These are phyloP conservation scores for Oophaga pumilio DNA, from an alignment of 2,113 vertebrate genomes.

Conservation along the genomic window DNA sequence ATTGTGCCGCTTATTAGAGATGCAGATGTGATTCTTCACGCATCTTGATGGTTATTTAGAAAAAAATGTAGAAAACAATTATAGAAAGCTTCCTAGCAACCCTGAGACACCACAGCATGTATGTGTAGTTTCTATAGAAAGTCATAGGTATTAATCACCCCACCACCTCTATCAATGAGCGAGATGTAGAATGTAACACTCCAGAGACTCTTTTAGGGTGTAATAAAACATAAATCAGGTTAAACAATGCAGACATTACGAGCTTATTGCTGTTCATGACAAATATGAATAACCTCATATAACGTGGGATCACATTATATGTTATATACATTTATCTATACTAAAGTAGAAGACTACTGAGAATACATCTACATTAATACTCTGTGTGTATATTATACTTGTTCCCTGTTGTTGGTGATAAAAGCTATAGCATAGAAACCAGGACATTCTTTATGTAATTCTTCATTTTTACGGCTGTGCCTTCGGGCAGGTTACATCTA, in stretches of 20 bases:
- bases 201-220: background rate
- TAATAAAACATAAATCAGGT: background rate
- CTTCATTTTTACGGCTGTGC: background rate
- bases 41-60: constrained; percentile 47
- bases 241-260: background rate
- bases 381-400: background rate
- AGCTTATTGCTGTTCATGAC: background rate
- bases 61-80: background rate
- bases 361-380: background rate
- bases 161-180: background rate
- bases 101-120: background rate
- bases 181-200: background rate
- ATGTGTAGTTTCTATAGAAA: background rate
- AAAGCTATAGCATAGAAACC: background rate
- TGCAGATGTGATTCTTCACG: constrained; percentile 40
- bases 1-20: constrained; percentile 38
- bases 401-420: background rate
- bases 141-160: constrained; percentile 24
- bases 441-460: background rate
- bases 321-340: background rate
- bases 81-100: background rate
- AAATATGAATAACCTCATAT: background rate
- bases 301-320: background rate
- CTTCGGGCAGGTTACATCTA: background rate
- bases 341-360: background rate